A percentile compares a stretch with the other conserved stretches of the same genome.
phyloP scores from a whole-genome alignment of 2,113 vertebrate genomes.

The Calidris pugnax region DNA sequence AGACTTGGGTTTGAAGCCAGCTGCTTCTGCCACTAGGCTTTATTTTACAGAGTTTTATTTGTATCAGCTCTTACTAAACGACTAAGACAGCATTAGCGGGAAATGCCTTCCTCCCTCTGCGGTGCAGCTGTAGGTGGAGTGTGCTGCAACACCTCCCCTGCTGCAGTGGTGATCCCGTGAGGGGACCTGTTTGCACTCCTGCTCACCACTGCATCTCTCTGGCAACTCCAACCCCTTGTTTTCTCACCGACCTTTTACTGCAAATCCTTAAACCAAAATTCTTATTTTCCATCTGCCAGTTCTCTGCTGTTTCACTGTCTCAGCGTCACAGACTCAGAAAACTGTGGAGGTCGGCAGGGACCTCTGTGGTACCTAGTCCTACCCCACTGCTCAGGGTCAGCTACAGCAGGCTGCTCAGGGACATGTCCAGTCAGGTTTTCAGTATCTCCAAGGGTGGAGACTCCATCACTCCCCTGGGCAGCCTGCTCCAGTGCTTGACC shows the following conservation, averaged over 20 bases:
- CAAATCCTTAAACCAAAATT: not conserved
- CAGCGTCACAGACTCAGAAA: not conserved
- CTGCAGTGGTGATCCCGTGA: accelerated
- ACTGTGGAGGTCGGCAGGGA: accelerated
- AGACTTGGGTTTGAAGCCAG: not conserved
- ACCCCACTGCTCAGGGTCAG: not conserved
- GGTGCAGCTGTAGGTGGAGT: accelerated
- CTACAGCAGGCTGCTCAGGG: not conserved
- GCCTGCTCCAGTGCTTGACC: not conserved
- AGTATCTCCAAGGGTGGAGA: not conserved
- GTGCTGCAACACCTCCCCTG: not conserved
- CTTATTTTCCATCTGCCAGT: not conserved
- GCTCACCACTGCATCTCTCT: not conserved
- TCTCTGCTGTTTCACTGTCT: not conserved
- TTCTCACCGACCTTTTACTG: not conserved
- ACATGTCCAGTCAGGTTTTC: not conserved
- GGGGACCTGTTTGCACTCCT: not conserved
- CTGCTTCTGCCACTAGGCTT: not conserved
- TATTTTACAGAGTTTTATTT: not conserved
- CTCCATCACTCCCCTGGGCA: not conserved
- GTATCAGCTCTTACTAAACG: not conserved
- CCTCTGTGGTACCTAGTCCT: not conserved
- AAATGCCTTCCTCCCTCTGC: accelerated
- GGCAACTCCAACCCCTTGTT: not conserved
- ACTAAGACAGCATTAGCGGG: not conserved